Base-by-base conservation (phyloP, 92 coral and sea anemone species). In the Metridium senile region DNA sequence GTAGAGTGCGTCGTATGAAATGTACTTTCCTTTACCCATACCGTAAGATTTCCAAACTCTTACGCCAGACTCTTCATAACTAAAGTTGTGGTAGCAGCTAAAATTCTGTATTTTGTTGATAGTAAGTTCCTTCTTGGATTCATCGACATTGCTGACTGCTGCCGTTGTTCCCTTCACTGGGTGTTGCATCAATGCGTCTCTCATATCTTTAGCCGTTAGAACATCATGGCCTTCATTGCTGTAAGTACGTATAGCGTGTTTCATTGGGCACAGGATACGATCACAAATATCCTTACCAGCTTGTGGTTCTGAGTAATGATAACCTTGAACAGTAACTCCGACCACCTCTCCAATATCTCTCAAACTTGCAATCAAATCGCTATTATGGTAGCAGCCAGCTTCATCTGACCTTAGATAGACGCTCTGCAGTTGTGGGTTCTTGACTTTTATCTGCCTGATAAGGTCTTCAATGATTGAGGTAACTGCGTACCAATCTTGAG, bases 91-190 rank as follows among this genome's bases (percentile, higher is more conserved):
- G 66, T 62, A 73, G 70, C 58, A 52, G 58, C 89, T 77, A 64
- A 87, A 87, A 32, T 81, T 68, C 54, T 75, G 66, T 39, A 87
- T 80, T 22, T 77, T 81, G 8, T 84, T 91, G 0, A 87, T 68
- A 1, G 80, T 11, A 43, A 87, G 74, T 27, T 26, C 71, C 58
- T 83, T 78, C 79, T 72, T 84, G 26, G 83, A 11, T n/a, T 84
- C 84, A 62, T 91, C 68, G 45, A 85, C 78, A 54, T 73, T 80
- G 62, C 58, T 79, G 4, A 91, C 93, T 66, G 89, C 66, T 0
- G 93, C 87, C 16, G 97, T 78, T 79, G 97, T 91, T 66, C 90
- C 93, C 65, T 80, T 88, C 16, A 83, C 93, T 34, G 93, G 91
- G 47, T 88, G 93, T 72, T 82, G 72, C 33, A 23, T 69, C n/a